phyloP scores from a whole-genome alignment of 2,888 invertebrate genomes.

The Hartigia nigra region DNA sequence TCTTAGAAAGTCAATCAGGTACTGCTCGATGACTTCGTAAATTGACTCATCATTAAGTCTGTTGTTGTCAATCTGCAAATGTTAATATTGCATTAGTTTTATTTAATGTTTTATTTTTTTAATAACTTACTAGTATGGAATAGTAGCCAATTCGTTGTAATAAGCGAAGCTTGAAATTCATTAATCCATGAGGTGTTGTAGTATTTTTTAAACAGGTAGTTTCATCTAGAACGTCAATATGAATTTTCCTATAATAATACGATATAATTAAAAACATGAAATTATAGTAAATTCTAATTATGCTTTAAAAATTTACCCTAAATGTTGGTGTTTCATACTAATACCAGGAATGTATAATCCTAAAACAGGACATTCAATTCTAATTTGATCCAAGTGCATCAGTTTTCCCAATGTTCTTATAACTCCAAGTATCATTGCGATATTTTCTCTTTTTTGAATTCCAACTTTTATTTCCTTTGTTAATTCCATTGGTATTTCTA shows the following conservation, averaged over 20 bases:
- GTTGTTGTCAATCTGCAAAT: background rate
- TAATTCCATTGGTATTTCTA: slow-evolving; percentile 51
- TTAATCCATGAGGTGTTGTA: slow-evolving; percentile 58
- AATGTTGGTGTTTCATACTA: slow-evolving; percentile 25
- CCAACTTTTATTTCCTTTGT: slow-evolving; percentile 30
- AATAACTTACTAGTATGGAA: slow-evolving; percentile 58
- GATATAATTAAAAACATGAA: slow-evolving; percentile 22
- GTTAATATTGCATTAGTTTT: background rate
- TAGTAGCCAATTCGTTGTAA: slow-evolving; percentile 58
- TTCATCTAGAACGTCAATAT: slow-evolving; percentile 66
- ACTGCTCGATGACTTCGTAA: background rate
- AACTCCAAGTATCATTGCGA: slow-evolving; percentile 47
- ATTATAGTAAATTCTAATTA: slow-evolving; percentile 19
- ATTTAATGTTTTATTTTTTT: background rate
- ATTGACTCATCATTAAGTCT: background rate
- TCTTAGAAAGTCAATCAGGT: background rate
- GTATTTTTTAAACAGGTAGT: slow-evolving; percentile 61
- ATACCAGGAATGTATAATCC: slow-evolving; percentile 37
- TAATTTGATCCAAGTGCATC: slow-evolving; percentile 47
- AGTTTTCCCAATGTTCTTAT: slow-evolving; percentile 41
- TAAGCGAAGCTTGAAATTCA: slow-evolving; percentile 65
- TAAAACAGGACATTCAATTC: slow-evolving; percentile 40
- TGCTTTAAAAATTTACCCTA: slow-evolving; percentile 43
- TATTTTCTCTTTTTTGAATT: slow-evolving; percentile 39
- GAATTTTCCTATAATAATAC: slow-evolving; percentile 54